Conservation (phyloP, 1,140 invertebrate genomes). For the Bombus difficillimus region DNA sequence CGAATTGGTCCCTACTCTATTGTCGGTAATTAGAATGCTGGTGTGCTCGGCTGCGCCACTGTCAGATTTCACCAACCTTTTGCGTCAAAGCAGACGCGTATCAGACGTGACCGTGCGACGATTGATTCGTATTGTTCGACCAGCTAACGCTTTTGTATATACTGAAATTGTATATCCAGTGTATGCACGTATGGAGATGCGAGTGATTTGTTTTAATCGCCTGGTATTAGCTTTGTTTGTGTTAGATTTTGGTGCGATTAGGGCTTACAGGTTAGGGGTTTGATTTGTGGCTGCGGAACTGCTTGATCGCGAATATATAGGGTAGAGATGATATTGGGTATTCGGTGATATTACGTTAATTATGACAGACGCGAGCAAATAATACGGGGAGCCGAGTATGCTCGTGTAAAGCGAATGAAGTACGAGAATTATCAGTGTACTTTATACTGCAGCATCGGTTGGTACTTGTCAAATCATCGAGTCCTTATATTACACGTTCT, state of each 20-base stretch:
- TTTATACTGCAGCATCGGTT: no score
- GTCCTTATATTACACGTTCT: no score
- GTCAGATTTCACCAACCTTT: constrained; percentile 36
- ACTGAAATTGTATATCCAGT: neutral
- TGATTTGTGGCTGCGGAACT: neutral
- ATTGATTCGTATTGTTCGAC: neutral
- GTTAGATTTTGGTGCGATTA: neutral
- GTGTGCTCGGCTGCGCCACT: neutral
- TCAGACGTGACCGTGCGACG: neutral
- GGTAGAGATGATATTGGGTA: neutral
- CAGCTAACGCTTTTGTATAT: neutral
- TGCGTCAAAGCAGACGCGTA: constrained; percentile 1
- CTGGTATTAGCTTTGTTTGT: neutral
- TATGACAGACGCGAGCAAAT: neutral
- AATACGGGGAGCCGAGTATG: neutral
- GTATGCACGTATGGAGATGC: neutral
- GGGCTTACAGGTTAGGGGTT: neutral
- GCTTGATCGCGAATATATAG: neutral
- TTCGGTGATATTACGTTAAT: neutral
- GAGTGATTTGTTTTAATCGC: neutral
- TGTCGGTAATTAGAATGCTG: constrained; percentile 49
- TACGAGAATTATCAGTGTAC: neutral
- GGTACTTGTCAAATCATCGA: neutral
- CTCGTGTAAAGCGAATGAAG: neutral
- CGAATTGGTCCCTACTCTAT: constrained; percentile 37